These are phyloP conservation scores for Elachura formosa DNA, from an alignment of 2,113 vertebrate genomes.

Conservation along the genomic window DNA sequence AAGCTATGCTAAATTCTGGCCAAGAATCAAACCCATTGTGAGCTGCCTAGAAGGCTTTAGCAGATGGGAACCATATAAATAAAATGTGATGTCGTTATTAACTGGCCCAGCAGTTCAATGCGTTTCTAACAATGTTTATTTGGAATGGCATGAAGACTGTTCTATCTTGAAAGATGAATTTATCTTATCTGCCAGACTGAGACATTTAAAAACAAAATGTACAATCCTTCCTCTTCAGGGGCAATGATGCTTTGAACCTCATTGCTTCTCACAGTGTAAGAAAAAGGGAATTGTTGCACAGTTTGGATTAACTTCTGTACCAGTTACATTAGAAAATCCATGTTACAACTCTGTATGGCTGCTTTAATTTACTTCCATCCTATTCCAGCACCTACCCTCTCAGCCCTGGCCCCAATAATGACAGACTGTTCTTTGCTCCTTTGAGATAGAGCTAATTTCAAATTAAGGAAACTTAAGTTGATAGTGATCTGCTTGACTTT, in stretches of 20 bases:
- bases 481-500: not conserved
- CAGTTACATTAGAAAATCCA: conserved; percentile 31
- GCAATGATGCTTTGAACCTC: not conserved
- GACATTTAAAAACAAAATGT: conserved; percentile 48
- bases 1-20: conserved; percentile 46
- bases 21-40: conserved; percentile 59
- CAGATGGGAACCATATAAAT: conserved; percentile 77
- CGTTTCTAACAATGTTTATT: conserved; percentile 64
- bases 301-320: conserved; percentile 38
- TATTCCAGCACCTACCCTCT: not conserved
- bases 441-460: not conserved
- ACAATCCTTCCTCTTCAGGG: not conserved
- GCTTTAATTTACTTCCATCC: conserved; percentile 4
- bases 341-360: not conserved
- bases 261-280: not conserved
- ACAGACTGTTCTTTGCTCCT: not conserved
- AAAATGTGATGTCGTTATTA: conserved; percentile 71
- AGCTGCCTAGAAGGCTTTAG: conserved; percentile 70
- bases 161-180: conserved; percentile 58
- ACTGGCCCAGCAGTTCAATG: conserved; percentile 63
- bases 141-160: conserved; percentile 58
- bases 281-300: not conserved
- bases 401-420: not conserved
- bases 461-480: not conserved
- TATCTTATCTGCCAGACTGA: conserved; percentile 24